Evolutionary conservation across 2,113 vertebrate genomes (phyloP).

Genomic region (Muntiacus muntjak): DNA sequence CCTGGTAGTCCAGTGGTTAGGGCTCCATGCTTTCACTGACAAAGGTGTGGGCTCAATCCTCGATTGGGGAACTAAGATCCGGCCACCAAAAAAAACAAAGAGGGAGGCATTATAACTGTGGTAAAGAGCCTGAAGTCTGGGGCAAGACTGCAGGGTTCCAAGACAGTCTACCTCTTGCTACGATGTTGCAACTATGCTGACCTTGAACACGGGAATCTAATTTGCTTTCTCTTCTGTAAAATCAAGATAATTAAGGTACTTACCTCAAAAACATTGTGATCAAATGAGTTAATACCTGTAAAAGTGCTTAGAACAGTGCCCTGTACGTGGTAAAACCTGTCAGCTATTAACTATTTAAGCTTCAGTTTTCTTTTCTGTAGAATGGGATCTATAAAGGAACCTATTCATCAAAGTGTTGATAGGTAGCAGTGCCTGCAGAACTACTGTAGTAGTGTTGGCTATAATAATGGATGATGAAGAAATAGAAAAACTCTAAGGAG

Average conservation of each 20-base stretch:
- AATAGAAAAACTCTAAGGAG: neutral
- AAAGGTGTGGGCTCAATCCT: neutral
- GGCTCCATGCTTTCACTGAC: neutral
- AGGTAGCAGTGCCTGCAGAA: neutral
- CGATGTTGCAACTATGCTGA: neutral
- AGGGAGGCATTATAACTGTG: neutral
- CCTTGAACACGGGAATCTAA: neutral
- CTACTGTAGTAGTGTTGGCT: neutral
- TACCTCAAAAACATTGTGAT: neutral
- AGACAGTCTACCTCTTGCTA: neutral
- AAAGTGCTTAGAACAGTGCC: neutral
- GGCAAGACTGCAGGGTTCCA: neutral
- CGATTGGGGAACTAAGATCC: neutral
- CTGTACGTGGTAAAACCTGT: neutral
- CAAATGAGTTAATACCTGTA: neutral
- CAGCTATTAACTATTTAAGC: neutral
- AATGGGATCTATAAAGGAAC: neutral
- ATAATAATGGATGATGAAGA: neutral
- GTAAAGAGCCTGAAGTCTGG: neutral
- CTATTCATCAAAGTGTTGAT: neutral
- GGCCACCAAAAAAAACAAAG: neutral
- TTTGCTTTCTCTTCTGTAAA: neutral
- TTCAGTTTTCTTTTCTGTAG: neutral
- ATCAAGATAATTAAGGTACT: neutral
- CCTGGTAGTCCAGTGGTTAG: neutral